A percentile compares a stretch with the other conserved stretches of the same genome.
Evolutionary conservation across 1,140 invertebrate species (phyloP).

Genomic region (Latrodectus geometricus): DNA sequence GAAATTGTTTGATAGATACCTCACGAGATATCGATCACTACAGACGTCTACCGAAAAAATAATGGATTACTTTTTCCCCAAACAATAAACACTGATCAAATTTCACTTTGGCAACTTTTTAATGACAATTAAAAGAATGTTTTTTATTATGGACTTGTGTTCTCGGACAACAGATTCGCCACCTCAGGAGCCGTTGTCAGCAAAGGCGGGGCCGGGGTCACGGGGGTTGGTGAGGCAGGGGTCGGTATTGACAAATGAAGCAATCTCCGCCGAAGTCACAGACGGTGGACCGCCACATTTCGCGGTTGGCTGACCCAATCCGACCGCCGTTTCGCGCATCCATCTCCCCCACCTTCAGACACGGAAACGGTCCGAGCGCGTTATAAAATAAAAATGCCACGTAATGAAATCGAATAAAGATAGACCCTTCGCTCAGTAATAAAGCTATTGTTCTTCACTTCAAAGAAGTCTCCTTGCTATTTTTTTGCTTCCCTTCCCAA

Average conservation of each 20-base stretch:
- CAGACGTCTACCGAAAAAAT: no score
- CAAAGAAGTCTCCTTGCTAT: background rate
- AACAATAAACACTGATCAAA: no score
- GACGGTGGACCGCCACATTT: constrained; percentile 60
- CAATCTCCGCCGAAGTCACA: constrained; percentile 60
- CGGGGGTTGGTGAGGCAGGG: constrained; percentile 2
- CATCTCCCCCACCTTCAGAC: constrained; percentile 13
- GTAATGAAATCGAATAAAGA: constrained; percentile 61
- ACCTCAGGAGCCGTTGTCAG: no score
- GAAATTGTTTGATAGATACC: no score
- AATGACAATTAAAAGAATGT: no score
- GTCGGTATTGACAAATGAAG: constrained; percentile 60
- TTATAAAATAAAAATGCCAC: constrained; percentile 44
- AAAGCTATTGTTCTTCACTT: constrained; percentile 26
- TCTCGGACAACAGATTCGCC: no score
- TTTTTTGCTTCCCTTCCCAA: background rate
- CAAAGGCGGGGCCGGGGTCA: background rate
- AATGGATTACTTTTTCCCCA: no score
- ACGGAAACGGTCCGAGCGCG: background rate
- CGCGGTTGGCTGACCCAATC: constrained; percentile 56
- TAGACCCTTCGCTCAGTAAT: background rate
- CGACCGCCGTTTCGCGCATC: constrained; percentile 35
- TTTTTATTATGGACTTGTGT: no score
- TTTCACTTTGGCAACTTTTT: no score
- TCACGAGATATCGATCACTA: no score